phyloP scores from a whole-genome alignment of 2,113 vertebrate genomes.

The Cebidichthys violaceus region DNA sequence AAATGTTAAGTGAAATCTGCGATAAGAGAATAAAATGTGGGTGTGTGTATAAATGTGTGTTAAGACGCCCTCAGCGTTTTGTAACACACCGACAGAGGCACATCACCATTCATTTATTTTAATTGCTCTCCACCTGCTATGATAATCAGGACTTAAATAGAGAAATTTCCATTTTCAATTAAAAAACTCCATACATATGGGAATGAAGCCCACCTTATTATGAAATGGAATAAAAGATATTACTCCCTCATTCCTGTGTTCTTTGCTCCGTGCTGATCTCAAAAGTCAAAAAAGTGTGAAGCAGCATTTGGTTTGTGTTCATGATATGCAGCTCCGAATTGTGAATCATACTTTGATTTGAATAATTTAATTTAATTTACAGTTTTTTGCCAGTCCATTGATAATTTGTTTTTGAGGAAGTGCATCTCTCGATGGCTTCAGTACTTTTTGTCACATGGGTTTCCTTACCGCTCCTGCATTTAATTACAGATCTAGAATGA shows the following conservation, averaged over 20 bases:
- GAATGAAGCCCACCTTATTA: slow-evolving; percentile 59
- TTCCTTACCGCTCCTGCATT: neutral
- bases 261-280: slow-evolving; percentile 10
- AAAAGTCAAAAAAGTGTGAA: slow-evolving; percentile 2
- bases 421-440: neutral
- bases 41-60: slow-evolving; percentile 47
- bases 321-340: neutral
- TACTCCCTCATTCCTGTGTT: slow-evolving; percentile 5
- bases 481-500: neutral
- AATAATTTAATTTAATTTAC: no score
- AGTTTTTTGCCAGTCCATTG: neutral
- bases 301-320: neutral
- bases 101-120: slow-evolving; percentile 79
- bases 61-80: slow-evolving; percentile 61
- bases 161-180: slow-evolving; percentile 83
- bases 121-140: slow-evolving; percentile 81
- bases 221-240: slow-evolving; percentile 54
- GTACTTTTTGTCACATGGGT: neutral
- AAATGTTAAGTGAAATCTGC: slow-evolving; percentile 61
- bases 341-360: neutral
- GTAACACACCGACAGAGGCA: slow-evolving; percentile 55
- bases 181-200: slow-evolving; percentile 66
- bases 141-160: slow-evolving; percentile 79
- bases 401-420: neutral
- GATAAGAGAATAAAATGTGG: slow-evolving; percentile 46